Conservation (phyloP, 2,113 vertebrate species). For the Dicaeum eximium region DNA sequence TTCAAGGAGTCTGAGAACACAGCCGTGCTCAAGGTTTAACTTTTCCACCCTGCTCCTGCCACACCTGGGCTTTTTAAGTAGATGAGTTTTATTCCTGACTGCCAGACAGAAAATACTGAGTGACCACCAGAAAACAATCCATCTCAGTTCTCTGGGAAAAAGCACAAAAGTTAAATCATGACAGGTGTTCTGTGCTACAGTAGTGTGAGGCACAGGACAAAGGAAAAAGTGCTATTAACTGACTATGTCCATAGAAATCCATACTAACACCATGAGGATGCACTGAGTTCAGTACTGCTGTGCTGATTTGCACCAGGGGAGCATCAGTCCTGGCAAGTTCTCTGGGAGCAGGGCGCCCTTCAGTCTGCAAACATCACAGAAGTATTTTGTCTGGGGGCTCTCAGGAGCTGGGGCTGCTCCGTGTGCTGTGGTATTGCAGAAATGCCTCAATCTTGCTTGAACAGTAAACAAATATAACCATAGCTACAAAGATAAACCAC, state of each 20-base stretch:
- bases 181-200: not conserved
- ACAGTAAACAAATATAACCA: not conserved
- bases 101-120: not conserved
- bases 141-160: not conserved
- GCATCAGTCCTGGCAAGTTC: not conserved
- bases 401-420: not conserved
- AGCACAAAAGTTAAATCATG: not conserved
- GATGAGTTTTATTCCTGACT: not conserved
- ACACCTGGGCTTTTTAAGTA: not conserved
- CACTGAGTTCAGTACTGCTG: not conserved
- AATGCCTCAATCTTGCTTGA: not conserved
- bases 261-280: fast-evolving
- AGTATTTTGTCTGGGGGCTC: not conserved
- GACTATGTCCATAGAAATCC: not conserved
- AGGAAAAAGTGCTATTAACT: not conserved
- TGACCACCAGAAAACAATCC: not conserved
- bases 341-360: not conserved
- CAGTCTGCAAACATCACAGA: not conserved
- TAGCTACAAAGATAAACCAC: not conserved
- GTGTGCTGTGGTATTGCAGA: not conserved
- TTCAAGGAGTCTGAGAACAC: not conserved
- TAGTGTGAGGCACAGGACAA: not conserved
- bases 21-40: not conserved
- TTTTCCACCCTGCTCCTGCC: not conserved
- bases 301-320: not conserved